Conservation (phyloP, 2,888 invertebrate genomes). For the Anorthoa munda region DNA sequence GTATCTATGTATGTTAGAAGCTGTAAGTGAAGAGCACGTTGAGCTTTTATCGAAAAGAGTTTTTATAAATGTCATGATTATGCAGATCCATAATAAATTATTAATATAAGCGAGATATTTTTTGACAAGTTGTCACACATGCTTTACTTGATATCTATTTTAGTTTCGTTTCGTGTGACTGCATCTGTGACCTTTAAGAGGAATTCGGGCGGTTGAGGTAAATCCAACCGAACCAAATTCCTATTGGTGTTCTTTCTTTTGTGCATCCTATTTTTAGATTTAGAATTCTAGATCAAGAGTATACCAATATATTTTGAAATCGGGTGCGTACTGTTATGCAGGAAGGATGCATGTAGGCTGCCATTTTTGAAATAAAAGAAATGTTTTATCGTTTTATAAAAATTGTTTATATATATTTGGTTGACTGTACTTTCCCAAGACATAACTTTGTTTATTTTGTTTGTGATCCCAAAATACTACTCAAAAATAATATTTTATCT, state of each 20-base stretch:
- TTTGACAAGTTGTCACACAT: not conserved
- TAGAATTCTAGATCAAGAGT: not conserved
- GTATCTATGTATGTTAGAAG: too few relatives aligned
- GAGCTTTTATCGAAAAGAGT: not conserved
- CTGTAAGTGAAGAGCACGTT: too few relatives aligned
- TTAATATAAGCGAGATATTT: not conserved
- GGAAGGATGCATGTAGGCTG: too few relatives aligned
- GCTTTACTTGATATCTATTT: not conserved
- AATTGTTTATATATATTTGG: too few relatives aligned
- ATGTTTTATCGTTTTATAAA: too few relatives aligned
- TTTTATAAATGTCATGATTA: not conserved
- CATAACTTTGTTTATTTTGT: too few relatives aligned
- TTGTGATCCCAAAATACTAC: too few relatives aligned
- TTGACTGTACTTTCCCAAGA: too few relatives aligned
- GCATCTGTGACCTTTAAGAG: not conserved
- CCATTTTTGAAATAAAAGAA: too few relatives aligned
- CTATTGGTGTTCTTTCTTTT: not conserved
- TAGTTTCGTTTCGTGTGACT: not conserved
- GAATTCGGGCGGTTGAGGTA: not conserved
- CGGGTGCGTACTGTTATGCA: too few relatives aligned
- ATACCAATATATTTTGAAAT: not conserved
- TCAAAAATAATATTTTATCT: too few relatives aligned
- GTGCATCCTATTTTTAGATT: not conserved
- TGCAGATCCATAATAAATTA: too few relatives aligned
- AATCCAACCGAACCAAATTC: conserved; percentile 1